phyloP scores from a whole-genome alignment of 2,797 vertebrate species.

The Xiphophorus birchmanni region DNA sequence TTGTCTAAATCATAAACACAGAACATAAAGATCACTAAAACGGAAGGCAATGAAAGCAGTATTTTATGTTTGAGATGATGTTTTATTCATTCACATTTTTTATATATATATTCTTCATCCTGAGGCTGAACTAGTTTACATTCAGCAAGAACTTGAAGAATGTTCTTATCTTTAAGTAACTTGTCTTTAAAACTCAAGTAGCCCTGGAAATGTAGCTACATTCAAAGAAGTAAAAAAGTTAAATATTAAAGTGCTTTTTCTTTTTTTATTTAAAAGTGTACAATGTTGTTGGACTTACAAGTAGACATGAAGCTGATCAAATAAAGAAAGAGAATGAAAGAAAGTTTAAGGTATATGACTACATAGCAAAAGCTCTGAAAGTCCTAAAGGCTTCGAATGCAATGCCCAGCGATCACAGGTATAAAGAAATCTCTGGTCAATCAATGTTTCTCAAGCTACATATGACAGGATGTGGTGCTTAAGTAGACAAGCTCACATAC shows the following conservation, averaged over 20 bases:
- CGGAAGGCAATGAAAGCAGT: conserved; percentile 36
- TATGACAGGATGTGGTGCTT: conserved; percentile 42
- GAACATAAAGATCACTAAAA: conserved; percentile 26
- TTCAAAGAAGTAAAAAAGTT: neutral
- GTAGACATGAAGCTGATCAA: conserved; percentile 27
- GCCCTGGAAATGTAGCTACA: conserved; percentile 16
- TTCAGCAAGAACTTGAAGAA: conserved; percentile 49
- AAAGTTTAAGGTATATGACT: conserved; percentile 20
- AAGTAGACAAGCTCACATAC: conserved; percentile 30
- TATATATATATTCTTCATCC: conserved; percentile 62
- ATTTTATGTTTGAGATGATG: conserved; percentile 17
- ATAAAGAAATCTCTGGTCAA: conserved; percentile 38
- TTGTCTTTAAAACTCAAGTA: conserved; percentile 45
- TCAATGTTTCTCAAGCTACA: conserved; percentile 33
- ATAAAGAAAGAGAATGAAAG: conserved; percentile 4
- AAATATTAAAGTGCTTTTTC: conserved; percentile 13
- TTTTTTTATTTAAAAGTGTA: conserved; percentile 29
- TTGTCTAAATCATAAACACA: neutral
- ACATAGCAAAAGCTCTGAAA: conserved; percentile 36
- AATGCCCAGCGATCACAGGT: conserved; percentile 46
- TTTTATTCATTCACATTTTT: conserved; percentile 60
- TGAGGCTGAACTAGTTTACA: conserved; percentile 58
- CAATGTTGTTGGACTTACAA: conserved; percentile 30
- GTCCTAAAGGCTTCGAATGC: conserved; percentile 20
- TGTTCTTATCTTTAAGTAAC: too few species aligned